Conservation (phyloP, 2,113 vertebrate genomes). For the Picathartes gymnocephalus region DNA sequence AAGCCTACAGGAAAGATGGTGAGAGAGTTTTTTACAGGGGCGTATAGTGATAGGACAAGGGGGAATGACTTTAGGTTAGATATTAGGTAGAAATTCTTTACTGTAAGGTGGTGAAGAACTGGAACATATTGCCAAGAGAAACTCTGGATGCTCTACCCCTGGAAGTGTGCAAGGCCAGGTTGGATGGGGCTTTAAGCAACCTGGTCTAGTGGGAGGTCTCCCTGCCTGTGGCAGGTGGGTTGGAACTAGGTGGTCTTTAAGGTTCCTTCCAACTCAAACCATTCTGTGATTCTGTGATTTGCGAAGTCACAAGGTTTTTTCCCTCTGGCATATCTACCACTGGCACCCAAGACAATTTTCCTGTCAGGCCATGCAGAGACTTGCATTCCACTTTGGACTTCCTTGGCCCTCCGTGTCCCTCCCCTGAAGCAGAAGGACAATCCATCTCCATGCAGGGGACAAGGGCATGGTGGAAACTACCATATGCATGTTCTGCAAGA, state of each 20-base stretch:
- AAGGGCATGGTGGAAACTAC: not conserved
- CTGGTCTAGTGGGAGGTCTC: not conserved
- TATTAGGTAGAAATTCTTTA: not conserved
- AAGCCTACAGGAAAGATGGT: not conserved
- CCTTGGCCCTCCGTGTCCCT: not conserved
- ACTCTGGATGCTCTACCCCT: not conserved
- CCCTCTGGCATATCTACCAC: not conserved
- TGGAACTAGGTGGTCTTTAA: not conserved
- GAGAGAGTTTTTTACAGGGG: not conserved
- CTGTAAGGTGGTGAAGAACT: not conserved
- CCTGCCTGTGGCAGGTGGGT: not conserved
- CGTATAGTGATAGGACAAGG: not conserved
- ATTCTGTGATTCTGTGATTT: not conserved
- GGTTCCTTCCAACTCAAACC: not conserved
- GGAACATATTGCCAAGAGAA: not conserved
- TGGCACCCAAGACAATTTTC: not conserved
- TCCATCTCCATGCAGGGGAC: not conserved
- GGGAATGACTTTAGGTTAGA: not conserved
- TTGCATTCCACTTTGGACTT: not conserved
- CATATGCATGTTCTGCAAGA: not conserved
- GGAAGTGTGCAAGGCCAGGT: not conserved
- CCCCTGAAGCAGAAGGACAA: not conserved
- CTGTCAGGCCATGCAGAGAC: not conserved
- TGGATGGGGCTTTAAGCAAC: not conserved
- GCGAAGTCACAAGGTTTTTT: not conserved